These are phyloP conservation scores for Ctenopoma kingsleyae DNA, from an alignment of 2,797 vertebrate species.

Conservation along the genomic window DNA sequence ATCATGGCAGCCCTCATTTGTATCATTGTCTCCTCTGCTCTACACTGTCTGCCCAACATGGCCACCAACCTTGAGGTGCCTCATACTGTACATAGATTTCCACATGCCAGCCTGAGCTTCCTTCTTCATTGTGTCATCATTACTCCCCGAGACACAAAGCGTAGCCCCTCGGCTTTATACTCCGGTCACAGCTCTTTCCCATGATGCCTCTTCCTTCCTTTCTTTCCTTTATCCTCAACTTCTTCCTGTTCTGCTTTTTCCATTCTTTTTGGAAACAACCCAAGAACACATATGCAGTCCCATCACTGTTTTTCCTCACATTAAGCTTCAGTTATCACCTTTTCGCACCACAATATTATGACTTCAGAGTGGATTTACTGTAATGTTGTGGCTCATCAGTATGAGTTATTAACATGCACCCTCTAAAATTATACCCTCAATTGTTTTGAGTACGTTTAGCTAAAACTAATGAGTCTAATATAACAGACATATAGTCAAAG, in stretches of 20 bases:
- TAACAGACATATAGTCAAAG: not conserved
- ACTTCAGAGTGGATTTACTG: not conserved
- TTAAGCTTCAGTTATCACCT: not conserved
- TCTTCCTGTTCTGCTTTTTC: slow-evolving; percentile 26
- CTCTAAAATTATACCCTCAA: not conserved
- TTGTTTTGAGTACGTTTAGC: not conserved
- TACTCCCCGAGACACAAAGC: slow-evolving; percentile 24
- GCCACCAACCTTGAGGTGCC: slow-evolving; percentile 2
- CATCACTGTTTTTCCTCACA: not conserved
- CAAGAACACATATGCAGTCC: not conserved
- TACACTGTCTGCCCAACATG: not conserved
- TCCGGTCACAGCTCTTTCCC: slow-evolving; percentile 42
- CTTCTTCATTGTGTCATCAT: slow-evolving; percentile 35
- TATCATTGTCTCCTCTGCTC: not conserved
- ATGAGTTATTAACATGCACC: not conserved
- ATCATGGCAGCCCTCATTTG: not conserved
- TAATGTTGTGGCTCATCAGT: not conserved
- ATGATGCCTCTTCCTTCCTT: slow-evolving; percentile 44
- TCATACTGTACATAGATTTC: not conserved
- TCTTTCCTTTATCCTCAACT: slow-evolving; percentile 44
- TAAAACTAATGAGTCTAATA: not conserved
- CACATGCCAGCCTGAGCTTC: slow-evolving; percentile 21
- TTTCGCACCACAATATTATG: too few relatives aligned
- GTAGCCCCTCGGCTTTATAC: slow-evolving; percentile 21
- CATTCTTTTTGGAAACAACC: not conserved